Conservation (phyloP, 1,140 invertebrate genomes). For the Drosophila bocqueti region DNA sequence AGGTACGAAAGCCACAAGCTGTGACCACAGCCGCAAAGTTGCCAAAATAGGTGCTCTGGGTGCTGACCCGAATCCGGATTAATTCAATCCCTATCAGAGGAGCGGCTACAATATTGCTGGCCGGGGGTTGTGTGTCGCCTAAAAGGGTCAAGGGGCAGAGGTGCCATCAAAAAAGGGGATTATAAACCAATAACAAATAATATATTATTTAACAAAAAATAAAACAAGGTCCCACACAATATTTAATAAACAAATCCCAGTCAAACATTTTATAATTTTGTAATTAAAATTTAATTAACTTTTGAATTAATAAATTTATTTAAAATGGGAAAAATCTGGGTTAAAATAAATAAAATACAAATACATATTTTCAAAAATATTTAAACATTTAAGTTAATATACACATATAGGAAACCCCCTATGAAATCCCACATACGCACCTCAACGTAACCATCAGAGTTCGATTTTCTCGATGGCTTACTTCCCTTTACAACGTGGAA, state of each 20-base stretch:
- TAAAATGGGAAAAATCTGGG: background rate
- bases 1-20: conserved; percentile 28
- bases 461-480: background rate
- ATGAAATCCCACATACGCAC: background rate
- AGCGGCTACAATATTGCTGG: conserved; percentile 37
- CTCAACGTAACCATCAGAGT: background rate
- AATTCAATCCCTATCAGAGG: conserved; percentile 47
- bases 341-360: background rate
- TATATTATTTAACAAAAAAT: background rate
- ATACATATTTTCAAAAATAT: background rate
- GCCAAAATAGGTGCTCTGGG: conserved; percentile 60
- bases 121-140: conserved; percentile 17
- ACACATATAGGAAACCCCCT: background rate
- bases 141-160: conserved; percentile 16
- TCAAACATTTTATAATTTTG: too few relatives aligned
- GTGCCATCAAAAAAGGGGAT: background rate
- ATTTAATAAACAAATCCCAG: too few relatives aligned
- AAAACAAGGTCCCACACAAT: background rate
- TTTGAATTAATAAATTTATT: too few relatives aligned
- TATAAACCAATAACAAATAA: background rate
- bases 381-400: too few relatives aligned
- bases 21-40: conserved; percentile 52
- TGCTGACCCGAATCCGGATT: conserved; percentile 68
- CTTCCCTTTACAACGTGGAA: background rate
- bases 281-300: too few relatives aligned